phyloP scores from a whole-genome alignment of 2,888 invertebrate genomes.

The Thumatha senex region DNA sequence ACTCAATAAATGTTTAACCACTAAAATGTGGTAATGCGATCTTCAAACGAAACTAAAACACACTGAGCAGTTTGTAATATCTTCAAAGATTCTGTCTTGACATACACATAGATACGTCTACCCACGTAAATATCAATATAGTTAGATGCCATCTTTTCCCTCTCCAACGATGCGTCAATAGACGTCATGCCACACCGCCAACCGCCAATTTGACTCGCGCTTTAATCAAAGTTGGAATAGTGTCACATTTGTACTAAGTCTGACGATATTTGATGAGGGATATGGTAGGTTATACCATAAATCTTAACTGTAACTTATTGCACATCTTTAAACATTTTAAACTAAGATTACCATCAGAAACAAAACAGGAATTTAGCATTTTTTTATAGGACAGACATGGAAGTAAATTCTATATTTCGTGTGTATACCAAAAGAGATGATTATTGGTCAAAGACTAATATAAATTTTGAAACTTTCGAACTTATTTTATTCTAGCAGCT shows the following conservation, averaged over 20 bases:
- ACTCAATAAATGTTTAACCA: too few species aligned
- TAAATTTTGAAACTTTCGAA: too few species aligned
- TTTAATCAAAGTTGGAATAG: constrained; percentile 56
- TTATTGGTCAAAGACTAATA: too few species aligned
- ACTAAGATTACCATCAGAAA: not conserved
- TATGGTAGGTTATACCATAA: constrained; percentile 17
- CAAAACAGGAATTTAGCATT: too few species aligned
- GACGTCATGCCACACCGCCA: constrained; percentile 41
- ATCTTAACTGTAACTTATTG: not conserved
- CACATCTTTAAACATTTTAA: not conserved
- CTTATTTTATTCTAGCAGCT: too few species aligned
- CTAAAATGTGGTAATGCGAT: too few species aligned
- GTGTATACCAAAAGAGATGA: too few species aligned
- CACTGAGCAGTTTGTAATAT: not conserved
- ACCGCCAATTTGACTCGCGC: constrained; percentile 61
- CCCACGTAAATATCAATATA: constrained; percentile 13
- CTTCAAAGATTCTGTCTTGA: not conserved
- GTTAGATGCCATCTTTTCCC: constrained; percentile 23
- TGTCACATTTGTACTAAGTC: constrained; percentile 46
- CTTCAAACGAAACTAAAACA: too few species aligned
- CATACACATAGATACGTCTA: not conserved
- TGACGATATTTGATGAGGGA: constrained; percentile 32
- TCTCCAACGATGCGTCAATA: constrained; percentile 22
- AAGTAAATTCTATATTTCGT: too few species aligned
- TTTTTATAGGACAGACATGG: too few species aligned